Conservation (phyloP, 2,888 invertebrate genomes). For the Diplazon laetatorius region DNA sequence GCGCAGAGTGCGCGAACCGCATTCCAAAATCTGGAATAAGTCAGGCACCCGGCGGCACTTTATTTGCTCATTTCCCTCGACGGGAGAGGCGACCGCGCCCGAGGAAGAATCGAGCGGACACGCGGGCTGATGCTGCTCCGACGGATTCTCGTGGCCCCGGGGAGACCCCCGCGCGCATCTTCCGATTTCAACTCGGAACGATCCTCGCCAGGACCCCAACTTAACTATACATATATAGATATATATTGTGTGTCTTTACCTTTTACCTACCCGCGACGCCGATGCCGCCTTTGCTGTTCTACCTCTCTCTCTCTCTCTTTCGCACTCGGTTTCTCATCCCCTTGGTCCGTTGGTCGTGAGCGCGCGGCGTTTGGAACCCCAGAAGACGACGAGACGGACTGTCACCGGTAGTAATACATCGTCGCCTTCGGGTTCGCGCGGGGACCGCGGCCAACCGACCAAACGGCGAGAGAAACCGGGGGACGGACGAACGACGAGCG, state of each 20-base stretch:
- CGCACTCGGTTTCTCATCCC: too few relatives aligned
- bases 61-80: conserved; percentile 79
- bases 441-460: conserved; percentile 37
- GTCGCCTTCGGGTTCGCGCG: conserved; percentile 76
- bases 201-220: neutral
- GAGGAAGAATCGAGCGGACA: conserved; percentile 46
- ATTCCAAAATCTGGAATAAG: conserved; percentile 79
- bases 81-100: conserved; percentile 53
- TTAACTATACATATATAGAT: conserved; percentile 19
- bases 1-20: conserved; percentile 68
- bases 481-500: conserved; percentile 51
- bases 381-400: conserved; percentile 77
- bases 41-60: conserved; percentile 75
- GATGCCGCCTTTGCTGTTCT: conserved; percentile 49
- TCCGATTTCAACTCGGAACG: conserved; percentile 18
- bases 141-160: conserved; percentile 28
- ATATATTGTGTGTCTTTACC: too few relatives aligned
- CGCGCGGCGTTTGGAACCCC: conserved; percentile 20
- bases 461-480: conserved; percentile 29
- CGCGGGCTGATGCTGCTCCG: conserved; percentile 47
- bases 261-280: conserved; percentile 25
- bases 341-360: conserved; percentile 39
- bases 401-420: conserved; percentile 81
- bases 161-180: neutral
- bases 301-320: conserved; percentile 19